Evolutionary conservation across 2,797 vertebrate genomes (phyloP), one percentile per base, ranked within the genome.

Genomic region (Knipowitschia caucasica): DNA sequence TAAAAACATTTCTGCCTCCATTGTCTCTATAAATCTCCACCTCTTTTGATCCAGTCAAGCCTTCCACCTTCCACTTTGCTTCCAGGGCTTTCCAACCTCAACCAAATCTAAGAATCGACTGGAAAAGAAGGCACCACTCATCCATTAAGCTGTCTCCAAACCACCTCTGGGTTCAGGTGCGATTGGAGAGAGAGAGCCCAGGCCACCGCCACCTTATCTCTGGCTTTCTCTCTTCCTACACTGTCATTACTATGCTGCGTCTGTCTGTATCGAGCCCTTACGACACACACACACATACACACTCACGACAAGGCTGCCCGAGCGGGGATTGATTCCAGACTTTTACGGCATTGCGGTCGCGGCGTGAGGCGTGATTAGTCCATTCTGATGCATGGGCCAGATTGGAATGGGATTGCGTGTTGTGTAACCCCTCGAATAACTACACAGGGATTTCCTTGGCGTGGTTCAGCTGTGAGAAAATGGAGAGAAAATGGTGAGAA

Each of bases 181-280:
- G 59, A 72, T 58, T 69, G 33, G 47, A 51, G 59, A 26, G 23
- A 21, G 53, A 26, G 23, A 21, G 53, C 64, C 71, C 49, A 21
- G 38, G 53, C 33, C 23, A n/a, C n/a, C n/a, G n/a, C n/a, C n/a
- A n/a, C 23, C 49, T 71, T 70, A 78, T 72, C 42, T 42, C 39
- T 5, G 17, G 23, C 21, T 43, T 4, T 43, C 54, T 62, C 58
- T 61, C 62, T 38, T 71, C 68, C 55, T 54, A 62, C 58, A 39
- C 25, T 66, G 69, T 73, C 74, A 71, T 77, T 74, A 69, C 62
- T 65, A 64, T 69, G 36, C 53, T 67, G 59, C 74, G 56, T 67
- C 63, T 71, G 73, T 72, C 67, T 61, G 53, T 57, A n/a, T 65
- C 56, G 60, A 59, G 62, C 68, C 58, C 8, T 35, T 36, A 58